phyloP scores from a whole-genome alignment of 2,888 invertebrate genomes.

The Lycophotia porphyrea region DNA sequence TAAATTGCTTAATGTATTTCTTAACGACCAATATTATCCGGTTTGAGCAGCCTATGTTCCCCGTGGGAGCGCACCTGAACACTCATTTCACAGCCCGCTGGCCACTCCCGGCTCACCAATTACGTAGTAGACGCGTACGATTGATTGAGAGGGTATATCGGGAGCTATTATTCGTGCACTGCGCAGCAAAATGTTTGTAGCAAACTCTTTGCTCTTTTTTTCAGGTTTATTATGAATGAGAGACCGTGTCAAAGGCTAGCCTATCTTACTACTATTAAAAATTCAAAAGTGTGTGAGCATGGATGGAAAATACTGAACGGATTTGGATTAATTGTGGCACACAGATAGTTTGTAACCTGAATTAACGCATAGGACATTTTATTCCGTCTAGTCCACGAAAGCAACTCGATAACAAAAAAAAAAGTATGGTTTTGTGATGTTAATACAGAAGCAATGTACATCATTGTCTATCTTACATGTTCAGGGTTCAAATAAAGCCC shows the following conservation, averaged over 20 bases:
- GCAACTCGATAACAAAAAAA: background rate
- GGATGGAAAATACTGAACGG: background rate
- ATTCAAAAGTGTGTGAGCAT: background rate
- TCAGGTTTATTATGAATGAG: background rate
- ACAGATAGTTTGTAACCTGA: background rate
- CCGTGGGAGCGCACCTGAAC: constrained; percentile 1
- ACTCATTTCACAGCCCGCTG: constrained; percentile 44
- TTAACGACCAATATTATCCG: background rate
- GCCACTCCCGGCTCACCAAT: background rate
- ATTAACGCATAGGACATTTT: background rate
- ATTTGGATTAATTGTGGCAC: background rate
- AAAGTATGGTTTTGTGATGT: background rate
- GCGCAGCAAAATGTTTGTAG: background rate
- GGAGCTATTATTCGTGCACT: background rate
- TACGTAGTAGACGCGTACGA: constrained; percentile 4
- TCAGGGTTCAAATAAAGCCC: background rate
- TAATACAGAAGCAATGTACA: background rate
- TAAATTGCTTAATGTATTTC: background rate
- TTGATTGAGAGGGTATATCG: constrained; percentile 4
- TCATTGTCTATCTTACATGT: background rate
- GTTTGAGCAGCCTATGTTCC: background rate
- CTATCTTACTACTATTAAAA: background rate
- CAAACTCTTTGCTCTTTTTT: too few relatives aligned
- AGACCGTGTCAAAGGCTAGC: background rate
- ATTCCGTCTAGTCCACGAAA: background rate